phyloP scores from a whole-genome alignment of 2,888 invertebrate genomes.

The Lymantria dispar region DNA sequence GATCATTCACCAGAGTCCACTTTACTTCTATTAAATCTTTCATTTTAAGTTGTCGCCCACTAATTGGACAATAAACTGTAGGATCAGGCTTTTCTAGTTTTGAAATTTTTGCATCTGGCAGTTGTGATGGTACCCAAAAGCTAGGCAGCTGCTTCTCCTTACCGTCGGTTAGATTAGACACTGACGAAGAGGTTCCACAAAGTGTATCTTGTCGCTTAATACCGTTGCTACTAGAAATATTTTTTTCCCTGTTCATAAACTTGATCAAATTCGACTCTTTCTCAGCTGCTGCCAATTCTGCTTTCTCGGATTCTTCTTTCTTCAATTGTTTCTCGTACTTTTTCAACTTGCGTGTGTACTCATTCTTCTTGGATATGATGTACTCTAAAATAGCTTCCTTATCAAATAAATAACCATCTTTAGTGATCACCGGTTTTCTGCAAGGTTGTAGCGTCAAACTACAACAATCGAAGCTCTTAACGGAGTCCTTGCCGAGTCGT shows the following conservation, averaged over 20 bases:
- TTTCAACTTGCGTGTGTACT: constrained; percentile 93
- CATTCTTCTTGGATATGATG: constrained; percentile 96
- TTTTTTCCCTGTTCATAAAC: constrained; percentile 92
- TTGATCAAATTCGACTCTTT: constrained; percentile 88
- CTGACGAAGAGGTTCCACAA: constrained; percentile 65
- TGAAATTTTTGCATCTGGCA: constrained; percentile 90
- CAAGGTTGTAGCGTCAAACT: constrained; percentile 98
- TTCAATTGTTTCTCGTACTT: constrained; percentile 95
- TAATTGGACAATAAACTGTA: constrained; percentile 70
- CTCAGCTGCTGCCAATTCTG: constrained; percentile 87
- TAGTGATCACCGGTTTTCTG: constrained; percentile 91
- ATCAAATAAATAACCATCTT: constrained; percentile 96
- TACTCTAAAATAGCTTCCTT: constrained; percentile 98
- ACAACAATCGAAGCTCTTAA: constrained; percentile 97
- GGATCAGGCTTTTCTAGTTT: constrained; percentile 76
- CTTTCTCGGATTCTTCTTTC: constrained; percentile 86
- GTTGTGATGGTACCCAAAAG: constrained; percentile 98
- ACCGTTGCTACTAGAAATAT: constrained; percentile 84
- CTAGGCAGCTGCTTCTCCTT: constrained; percentile 93
- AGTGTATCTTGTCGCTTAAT: constrained; percentile 27
- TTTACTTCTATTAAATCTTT: constrained; percentile 97
- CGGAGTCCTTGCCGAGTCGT: constrained; percentile 96
- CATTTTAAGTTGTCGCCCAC: constrained; percentile 89
- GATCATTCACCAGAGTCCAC: constrained; percentile 95
- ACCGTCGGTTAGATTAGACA: constrained; percentile 91